These are phyloP conservation scores for Diarsia dahlii DNA, from an alignment of 2,888 invertebrate species.

Conservation along the genomic window DNA sequence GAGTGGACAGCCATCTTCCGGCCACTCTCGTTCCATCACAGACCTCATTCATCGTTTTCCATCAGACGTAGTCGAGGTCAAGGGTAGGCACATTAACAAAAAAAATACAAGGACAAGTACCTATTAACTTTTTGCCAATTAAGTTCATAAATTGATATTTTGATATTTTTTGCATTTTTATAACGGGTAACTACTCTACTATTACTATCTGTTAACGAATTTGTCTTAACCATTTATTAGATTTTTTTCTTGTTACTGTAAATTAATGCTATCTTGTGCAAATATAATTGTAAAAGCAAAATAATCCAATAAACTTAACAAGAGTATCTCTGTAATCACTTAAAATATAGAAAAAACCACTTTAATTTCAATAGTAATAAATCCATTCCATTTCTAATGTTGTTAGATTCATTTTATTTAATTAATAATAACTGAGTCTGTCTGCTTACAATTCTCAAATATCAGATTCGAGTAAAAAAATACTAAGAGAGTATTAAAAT, in stretches of 20 bases:
- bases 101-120: no score
- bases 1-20: no score
- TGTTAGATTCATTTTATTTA: conserved; percentile 39
- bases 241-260: neutral
- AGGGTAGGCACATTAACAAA: no score
- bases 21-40: no score
- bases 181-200: neutral
- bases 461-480: conserved; percentile 1
- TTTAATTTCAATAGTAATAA: conserved; percentile 32
- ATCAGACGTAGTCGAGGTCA: no score
- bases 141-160: neutral
- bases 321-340: conserved; percentile 17
- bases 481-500: conserved; percentile 10
- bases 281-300: conserved; percentile 6
- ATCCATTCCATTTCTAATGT: conserved; percentile 34
- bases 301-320: conserved; percentile 24
- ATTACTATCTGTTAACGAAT: neutral
- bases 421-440: conserved; percentile 17
- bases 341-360: conserved; percentile 21
- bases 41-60: no score
- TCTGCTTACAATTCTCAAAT: conserved; percentile 21
- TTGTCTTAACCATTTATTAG: neutral
- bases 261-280: neutral
- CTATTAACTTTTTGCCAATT: neutral
- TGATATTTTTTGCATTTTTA: neutral